Base-by-base conservation (phyloP, 2,113 vertebrate species). In the Ameiurus melas region DNA sequence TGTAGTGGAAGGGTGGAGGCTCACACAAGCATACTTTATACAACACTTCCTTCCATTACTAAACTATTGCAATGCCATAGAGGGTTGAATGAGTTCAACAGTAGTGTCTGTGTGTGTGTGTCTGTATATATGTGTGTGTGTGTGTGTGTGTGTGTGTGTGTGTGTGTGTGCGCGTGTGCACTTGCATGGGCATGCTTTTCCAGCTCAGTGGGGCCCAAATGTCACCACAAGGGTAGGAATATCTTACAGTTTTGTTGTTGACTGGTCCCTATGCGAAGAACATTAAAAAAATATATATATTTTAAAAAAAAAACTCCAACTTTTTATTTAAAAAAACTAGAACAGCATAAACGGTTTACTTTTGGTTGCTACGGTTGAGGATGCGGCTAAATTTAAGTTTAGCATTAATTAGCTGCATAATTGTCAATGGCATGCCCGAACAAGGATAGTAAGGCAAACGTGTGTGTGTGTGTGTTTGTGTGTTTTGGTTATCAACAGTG, bases 1-100 rank as follows among this genome's bases (percentile, higher is more conserved):
- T 85, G n/a, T 39, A 71, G 27, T 6, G 43, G 57, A 47, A 62
- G 81, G 77, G 78, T 39, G 64, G 60, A 51, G n/a, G 57, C 64
- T 88, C 57, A 39, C 57, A 66, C 30, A 84, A 3, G 60, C 60
- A 57, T 88, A 86, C 86, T 71, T 88, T 91, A 81, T 90, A 58
- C 71, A 88, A 60, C 81, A 90, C 87, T 89, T 89, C 88, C 86
- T 89, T 87, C 75, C 84, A 85, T 55, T 68, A 9, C 85, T 53
- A 20, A 39, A 86, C 62, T 25, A 83, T 51, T 83, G 83, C 13
- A 78, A 30, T 80, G 33, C 71, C 66, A 68, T 71, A 79, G 8
- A 88, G 22, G 39, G 70, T 86, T 79, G 30, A 87, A 55, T 39
- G 39, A 43, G 60, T 80, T 86, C 85, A 86, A 51, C 58, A 79